Percentiles rank a stretch among this genome's conserved stretches.
Conservation (phyloP, 2,113 vertebrate species). For the Brienomyrus brachyistius region DNA sequence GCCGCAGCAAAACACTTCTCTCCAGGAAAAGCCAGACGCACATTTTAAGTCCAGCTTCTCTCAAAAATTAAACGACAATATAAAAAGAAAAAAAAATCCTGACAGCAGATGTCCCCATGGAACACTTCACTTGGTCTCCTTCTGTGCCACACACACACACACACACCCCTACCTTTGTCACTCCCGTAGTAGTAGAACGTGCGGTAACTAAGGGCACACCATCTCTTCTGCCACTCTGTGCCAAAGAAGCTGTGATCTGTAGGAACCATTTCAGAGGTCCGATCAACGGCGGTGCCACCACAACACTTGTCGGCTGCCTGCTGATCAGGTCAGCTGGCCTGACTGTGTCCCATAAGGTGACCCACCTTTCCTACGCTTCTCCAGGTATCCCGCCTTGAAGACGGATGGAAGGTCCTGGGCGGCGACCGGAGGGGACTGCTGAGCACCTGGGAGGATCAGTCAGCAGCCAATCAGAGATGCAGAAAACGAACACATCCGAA, state of each 20-base stretch:
- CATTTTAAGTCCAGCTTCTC: not conserved
- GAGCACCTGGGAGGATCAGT: conserved; percentile 59
- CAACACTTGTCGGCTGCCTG: too few relatives aligned
- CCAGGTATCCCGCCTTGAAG: conserved; percentile 84
- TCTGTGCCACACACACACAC: not conserved
- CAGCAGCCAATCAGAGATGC: not conserved
- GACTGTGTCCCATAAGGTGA: not conserved
- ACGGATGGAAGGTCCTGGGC: conserved; percentile 80
- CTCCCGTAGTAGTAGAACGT: conserved; percentile 92
- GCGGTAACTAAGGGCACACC: conserved; percentile 81
- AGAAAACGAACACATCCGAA: not conserved
- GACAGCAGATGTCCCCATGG: not conserved
- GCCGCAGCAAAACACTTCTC: not conserved
- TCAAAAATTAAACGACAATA: not conserved
- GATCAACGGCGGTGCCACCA: conserved; percentile 44
- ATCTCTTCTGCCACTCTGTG: conserved; percentile 94
- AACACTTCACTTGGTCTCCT: not conserved
- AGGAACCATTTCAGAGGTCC: not conserved
- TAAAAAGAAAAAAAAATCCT: not conserved
- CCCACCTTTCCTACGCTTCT: conserved; percentile 91
- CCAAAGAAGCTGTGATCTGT: conserved; percentile 94
- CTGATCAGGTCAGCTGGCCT: not conserved
- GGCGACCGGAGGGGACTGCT: conserved; percentile 75
- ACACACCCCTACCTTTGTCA: conserved; percentile 76
- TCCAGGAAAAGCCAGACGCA: not conserved